These are phyloP conservation scores for Urocolius indicus DNA, from an alignment of 2,113 vertebrate genomes.

Conservation along the genomic window DNA sequence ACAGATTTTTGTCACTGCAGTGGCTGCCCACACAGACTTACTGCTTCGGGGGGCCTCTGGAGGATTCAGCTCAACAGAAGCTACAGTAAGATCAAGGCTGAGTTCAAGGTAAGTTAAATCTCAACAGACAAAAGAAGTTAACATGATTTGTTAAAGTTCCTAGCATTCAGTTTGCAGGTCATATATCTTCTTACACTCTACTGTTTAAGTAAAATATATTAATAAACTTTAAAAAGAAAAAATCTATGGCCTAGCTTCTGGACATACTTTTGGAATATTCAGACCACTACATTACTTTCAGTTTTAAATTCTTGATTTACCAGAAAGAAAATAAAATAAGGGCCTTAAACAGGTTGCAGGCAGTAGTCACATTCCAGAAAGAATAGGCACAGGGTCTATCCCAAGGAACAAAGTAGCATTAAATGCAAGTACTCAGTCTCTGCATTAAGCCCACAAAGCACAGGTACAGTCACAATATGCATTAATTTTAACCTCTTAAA, in stretches of 20 bases:
- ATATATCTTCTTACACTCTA: background rate
- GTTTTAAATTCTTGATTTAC: background rate
- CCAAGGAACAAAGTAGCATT: background rate
- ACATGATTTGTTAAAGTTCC: background rate
- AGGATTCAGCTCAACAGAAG: background rate
- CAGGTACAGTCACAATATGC: background rate
- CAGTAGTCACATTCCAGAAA: background rate
- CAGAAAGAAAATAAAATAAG: background rate
- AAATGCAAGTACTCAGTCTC: background rate
- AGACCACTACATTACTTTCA: background rate
- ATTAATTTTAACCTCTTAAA: background rate
- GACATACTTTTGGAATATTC: background rate
- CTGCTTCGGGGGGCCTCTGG: background rate
- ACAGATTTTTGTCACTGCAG: background rate
- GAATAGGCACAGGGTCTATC: accelerated
- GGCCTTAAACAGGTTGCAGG: background rate
- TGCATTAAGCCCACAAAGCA: background rate
- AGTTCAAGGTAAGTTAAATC: background rate
- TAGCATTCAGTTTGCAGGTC: background rate
- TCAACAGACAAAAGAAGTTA: background rate
- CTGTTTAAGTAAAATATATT: background rate
- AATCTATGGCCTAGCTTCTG: background rate
- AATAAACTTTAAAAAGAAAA: background rate
- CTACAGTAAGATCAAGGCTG: background rate
- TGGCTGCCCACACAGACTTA: background rate